Conservation (phyloP, 2,888 invertebrate genomes). For the Sympetrum striolatum region DNA sequence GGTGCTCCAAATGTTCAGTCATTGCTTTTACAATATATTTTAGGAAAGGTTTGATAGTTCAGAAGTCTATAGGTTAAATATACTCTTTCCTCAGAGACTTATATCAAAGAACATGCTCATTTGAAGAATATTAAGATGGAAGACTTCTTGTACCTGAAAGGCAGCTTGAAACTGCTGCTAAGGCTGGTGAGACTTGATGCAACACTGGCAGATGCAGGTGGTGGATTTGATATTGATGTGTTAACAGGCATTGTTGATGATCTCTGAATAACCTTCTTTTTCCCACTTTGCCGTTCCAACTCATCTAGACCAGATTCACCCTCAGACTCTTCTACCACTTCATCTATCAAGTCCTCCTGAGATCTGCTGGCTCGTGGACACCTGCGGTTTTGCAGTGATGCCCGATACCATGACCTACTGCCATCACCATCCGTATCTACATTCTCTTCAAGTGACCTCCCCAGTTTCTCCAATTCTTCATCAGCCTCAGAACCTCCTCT, state of each 20-base stretch:
- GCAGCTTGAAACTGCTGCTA: conserved; percentile 82
- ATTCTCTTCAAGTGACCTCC: not conserved
- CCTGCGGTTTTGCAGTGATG: not conserved
- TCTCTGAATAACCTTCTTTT: conserved; percentile 52
- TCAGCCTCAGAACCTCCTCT: conserved; percentile 37
- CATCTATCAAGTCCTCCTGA: conserved; percentile 26
- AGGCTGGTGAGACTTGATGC: conserved; percentile 69
- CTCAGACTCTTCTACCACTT: conserved; percentile 17
- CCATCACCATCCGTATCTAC: not conserved
- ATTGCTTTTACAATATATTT: not conserved
- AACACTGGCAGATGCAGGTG: conserved; percentile 50
- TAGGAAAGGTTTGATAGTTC: not conserved
- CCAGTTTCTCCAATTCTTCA: conserved; percentile 32
- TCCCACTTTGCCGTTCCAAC: conserved; percentile 22
- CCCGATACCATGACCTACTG: not conserved
- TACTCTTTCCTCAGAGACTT: not conserved
- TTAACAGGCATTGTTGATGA: conserved; percentile 70
- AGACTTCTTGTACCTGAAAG: conserved; percentile 72
- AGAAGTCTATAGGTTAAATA: not conserved
- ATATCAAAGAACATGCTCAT: not conserved
- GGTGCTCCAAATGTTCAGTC: too few species aligned
- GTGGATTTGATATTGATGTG: conserved; percentile 47
- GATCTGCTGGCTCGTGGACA: conserved; percentile 13
- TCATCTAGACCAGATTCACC: conserved; percentile 25
- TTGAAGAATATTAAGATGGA: not conserved